Evolutionary conservation across 2,888 invertebrate species (phyloP).

Genomic region (Myopa testacea): DNA sequence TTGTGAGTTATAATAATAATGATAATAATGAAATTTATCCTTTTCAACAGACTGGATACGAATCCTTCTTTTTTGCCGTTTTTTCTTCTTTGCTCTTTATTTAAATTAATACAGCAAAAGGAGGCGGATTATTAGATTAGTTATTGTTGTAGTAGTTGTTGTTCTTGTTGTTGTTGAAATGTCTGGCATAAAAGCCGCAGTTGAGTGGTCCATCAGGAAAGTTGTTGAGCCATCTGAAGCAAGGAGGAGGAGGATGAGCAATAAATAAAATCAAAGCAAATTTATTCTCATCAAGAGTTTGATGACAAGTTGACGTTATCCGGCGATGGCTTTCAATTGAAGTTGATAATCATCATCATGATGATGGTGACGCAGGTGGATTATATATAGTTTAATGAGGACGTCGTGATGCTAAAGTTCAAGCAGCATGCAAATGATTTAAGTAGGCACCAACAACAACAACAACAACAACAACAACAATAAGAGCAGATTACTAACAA

Average conservation of each 20-base stretch:
- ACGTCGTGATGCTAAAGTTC: too few species aligned
- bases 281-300: too few species aligned
- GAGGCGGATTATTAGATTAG: constrained; percentile 37
- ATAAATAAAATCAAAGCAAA: not conserved
- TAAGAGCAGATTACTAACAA: too few species aligned
- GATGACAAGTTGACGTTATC: too few species aligned
- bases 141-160: not conserved
- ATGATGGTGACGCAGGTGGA: too few species aligned
- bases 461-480: too few species aligned
- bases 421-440: too few species aligned
- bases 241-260: constrained; percentile 10
- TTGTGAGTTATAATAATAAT: constrained; percentile 57
- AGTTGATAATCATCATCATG: too few species aligned
- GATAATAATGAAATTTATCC: constrained; percentile 26
- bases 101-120: constrained; percentile 35
- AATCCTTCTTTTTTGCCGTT: not conserved
- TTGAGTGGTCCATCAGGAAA: constrained; percentile 19
- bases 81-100: constrained; percentile 8
- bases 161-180: constrained; percentile 8
- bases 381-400: too few species aligned
- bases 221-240: not conserved
- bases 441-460: too few species aligned
- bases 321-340: too few species aligned
- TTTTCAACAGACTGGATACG: constrained; percentile 18
- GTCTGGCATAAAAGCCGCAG: not conserved